Base-by-base conservation (phyloP, 2,888 invertebrate species). In the Aquatica leii region DNA sequence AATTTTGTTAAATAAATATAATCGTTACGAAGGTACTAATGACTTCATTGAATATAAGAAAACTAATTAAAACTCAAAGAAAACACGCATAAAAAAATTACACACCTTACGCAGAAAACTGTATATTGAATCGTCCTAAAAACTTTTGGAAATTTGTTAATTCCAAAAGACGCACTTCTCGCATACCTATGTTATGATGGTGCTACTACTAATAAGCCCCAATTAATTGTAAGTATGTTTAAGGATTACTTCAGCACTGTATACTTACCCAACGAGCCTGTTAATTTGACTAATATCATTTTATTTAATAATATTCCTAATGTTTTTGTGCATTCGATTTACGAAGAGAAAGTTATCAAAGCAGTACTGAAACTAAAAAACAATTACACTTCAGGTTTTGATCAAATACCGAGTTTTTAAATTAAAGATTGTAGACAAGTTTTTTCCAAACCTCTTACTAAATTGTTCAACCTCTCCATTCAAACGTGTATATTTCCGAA, bases 341-440 rank as follows among this genome's bases (percentile, higher is more conserved):
- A 14, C 4, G 9, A 6, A 1, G 14, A 11, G n/a, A 17, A 43
- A 15, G 41, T 43, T 11, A 4, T 8, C 4, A 14, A 12, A 8
- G 4, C 17, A 6, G n/a, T 49, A 24, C 2, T 3, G 2, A 49
- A 49, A 21, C 21, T 49, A 18, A 17, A 8, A 8, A n/a, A 46
- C 24, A 17, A 2, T 1, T 5, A 20, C 21, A 49, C 49, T 3
- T 12, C 49, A 2, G 49, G 49, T 2, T 2, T 5, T 17, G 49
- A 49, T 24, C 49, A 49, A 12, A 18, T 49, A n/a, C 49, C 49
- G 11, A 24, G 49, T 17, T 49, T 17, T n/a, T 5, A 15, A 4
- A 11, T 46, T 11, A 14, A 12, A 17, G 49, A 18, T 24, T 17
- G 17, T 11, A 1, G 2, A n/a, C 2, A 15, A 3, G n/a, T 24